A percentile compares a stretch with the other conserved stretches of the same genome.
These are phyloP conservation scores for Eutrigla gurnardus DNA, from an alignment of 2,797 vertebrate genomes.

Conservation along the genomic window DNA sequence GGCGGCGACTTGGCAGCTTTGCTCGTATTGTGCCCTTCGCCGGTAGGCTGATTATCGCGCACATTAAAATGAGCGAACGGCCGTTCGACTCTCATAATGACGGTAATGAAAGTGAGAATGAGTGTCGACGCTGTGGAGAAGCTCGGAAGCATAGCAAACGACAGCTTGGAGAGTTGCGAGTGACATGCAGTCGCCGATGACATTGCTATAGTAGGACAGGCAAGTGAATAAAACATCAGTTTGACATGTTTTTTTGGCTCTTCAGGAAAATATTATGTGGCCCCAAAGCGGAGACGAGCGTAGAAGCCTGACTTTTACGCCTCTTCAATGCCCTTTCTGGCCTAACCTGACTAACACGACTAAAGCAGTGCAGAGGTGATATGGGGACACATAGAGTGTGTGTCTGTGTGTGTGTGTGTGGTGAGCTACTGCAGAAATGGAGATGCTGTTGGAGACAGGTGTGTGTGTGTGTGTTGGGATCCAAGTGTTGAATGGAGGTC, in stretches of 20 bases:
- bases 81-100: constrained; percentile 55
- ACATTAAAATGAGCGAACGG: constrained; percentile 60
- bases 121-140: constrained; percentile 16
- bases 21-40: constrained; percentile 54
- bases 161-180: constrained; percentile 22
- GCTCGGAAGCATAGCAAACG: constrained; percentile 27
- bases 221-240: constrained; percentile 35
- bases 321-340: constrained; percentile 50
- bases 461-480: constrained; percentile 38
- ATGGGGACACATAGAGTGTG: constrained; percentile 55
- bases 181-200: neutral
- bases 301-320: constrained; percentile 50
- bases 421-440: constrained; percentile 18
- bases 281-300: constrained; percentile 1
- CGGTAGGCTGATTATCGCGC: constrained; percentile 50
- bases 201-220: neutral
- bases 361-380: constrained; percentile 52
- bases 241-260: constrained; percentile 13
- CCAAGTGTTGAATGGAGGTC: constrained; percentile 35
- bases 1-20: constrained; percentile 42
- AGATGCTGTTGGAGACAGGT: constrained; percentile 35
- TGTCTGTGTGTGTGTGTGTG: constrained; percentile 13
- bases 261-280: neutral
- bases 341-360: constrained; percentile 68
- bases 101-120: constrained; percentile 41